Percentiles rank a stretch among this genome's conserved stretches.
Conservation (phyloP, 2,113 vertebrate genomes). For the Halcyon senegalensis region DNA sequence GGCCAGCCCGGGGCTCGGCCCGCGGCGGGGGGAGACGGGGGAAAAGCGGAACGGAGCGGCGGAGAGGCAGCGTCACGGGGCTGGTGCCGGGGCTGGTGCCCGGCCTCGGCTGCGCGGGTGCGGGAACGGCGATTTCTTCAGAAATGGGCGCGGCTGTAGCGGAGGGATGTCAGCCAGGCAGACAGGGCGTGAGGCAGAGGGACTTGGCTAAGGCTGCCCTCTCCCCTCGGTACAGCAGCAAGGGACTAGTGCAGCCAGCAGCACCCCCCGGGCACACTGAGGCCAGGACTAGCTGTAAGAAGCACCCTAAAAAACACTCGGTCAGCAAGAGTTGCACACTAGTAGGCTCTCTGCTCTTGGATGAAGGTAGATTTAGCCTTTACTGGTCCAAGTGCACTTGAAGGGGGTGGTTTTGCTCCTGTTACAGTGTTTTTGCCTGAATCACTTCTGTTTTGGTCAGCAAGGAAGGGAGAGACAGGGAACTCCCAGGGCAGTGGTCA, state of each 20-base stretch:
- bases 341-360: rapidly evolving
- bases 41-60: neutral
- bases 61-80: rapidly evolving
- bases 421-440: neutral
- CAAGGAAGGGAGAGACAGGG: neutral
- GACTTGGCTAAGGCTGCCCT: rapidly evolving
- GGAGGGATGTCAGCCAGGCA: neutral
- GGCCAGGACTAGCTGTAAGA: neutral
- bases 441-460: too few relatives aligned
- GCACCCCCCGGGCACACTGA: neutral
- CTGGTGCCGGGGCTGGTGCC: too few relatives aligned
- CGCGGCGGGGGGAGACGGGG: neutral
- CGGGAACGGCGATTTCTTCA: rapidly evolving
- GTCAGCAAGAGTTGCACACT: rapidly evolving
- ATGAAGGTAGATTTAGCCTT: neutral
- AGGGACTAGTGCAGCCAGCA: neutral
- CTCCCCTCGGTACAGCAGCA: rapidly evolving
- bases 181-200: neutral
- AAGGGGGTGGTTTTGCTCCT: rapidly evolving
- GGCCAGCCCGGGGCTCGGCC: neutral
- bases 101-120: neutral
- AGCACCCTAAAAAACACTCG: rapidly evolving
- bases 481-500: rapidly evolving
- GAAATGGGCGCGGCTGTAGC: neutral
- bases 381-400: rapidly evolving